Evolutionary conservation across 1,140 invertebrate species (phyloP).

Genomic region (Atopsyche davidsoni): DNA sequence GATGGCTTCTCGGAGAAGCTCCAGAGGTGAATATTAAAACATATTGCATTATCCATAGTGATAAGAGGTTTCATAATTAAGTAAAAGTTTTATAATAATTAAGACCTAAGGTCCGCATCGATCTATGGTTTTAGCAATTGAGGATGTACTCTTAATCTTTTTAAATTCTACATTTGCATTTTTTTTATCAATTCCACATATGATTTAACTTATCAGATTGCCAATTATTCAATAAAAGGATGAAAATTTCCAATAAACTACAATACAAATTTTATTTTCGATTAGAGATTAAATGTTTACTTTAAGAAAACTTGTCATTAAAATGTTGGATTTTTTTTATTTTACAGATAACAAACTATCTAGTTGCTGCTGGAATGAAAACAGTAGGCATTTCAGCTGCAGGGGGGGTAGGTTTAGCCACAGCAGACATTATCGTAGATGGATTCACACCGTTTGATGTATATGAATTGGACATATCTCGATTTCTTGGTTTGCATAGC

Average conservation of each 20-base stretch:
- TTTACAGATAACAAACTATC: slow-evolving; percentile 83
- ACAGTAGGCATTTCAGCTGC: slow-evolving; percentile 88
- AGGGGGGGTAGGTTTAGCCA: slow-evolving; percentile 86
- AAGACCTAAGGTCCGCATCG: too few relatives aligned
- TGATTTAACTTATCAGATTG: neutral
- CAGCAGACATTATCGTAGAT: slow-evolving; percentile 84
- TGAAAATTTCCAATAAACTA: too few relatives aligned
- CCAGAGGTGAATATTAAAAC: slow-evolving; percentile 61
- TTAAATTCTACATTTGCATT: slow-evolving; percentile 3
- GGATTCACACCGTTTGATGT: slow-evolving; percentile 78
- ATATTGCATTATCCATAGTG: too few relatives aligned
- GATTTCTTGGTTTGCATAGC: slow-evolving; percentile 93
- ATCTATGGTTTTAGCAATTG: too few relatives aligned
- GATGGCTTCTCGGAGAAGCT: slow-evolving; percentile 88
- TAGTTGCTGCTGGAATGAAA: slow-evolving; percentile 93
- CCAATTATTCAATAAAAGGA: neutral
- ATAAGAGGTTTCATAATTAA: too few relatives aligned
- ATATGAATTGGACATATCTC: slow-evolving; percentile 84
- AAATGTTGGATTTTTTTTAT: slow-evolving; percentile 28
- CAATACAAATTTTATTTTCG: slow-evolving; percentile 3
- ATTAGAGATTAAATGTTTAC: neutral
- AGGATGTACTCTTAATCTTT: too few relatives aligned
- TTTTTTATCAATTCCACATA: neutral
- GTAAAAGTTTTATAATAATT: too few relatives aligned
- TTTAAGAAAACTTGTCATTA: neutral